These are phyloP conservation scores for Rhinichthys osculus DNA, from an alignment of 2,797 vertebrate species.

Conservation along the genomic window DNA sequence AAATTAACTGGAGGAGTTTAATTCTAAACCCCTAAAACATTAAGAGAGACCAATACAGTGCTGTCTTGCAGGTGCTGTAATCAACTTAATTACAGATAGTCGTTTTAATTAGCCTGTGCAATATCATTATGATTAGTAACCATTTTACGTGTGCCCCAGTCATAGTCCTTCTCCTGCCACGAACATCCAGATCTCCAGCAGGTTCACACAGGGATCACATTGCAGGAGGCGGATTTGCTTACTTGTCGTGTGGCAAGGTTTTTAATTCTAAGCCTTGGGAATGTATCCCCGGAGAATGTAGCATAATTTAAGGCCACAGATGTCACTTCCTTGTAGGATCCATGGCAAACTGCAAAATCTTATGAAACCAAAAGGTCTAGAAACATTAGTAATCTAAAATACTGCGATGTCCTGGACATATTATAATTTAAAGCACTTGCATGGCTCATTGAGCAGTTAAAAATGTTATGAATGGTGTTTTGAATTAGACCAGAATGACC, in stretches of 20 bases:
- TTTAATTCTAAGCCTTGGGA: constrained; percentile 58
- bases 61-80: background rate
- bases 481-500: constrained; percentile 13
- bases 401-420: background rate
- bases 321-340: constrained; percentile 32
- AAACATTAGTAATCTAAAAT: background rate
- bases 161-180: constrained; percentile 16
- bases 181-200: constrained; percentile 34
- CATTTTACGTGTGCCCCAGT: constrained; percentile 15
- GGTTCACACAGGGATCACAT: constrained; percentile 61
- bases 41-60: background rate
- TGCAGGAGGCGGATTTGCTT: constrained; percentile 52
- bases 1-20: background rate
- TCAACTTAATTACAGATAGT: background rate
- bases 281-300: constrained; percentile 52
- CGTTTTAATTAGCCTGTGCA: constrained; percentile 20
- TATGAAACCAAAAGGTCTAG: background rate
- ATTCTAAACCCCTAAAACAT: background rate
- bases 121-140: constrained; percentile 31
- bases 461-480: constrained; percentile 23
- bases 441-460: constrained; percentile 16
- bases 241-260: constrained; percentile 57
- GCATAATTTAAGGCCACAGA: constrained; percentile 48
- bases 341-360: background rate
- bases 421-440: background rate